These are phyloP conservation scores for Myocastor coypus DNA, from an alignment of 2,113 vertebrate species.

Conservation along the genomic window DNA sequence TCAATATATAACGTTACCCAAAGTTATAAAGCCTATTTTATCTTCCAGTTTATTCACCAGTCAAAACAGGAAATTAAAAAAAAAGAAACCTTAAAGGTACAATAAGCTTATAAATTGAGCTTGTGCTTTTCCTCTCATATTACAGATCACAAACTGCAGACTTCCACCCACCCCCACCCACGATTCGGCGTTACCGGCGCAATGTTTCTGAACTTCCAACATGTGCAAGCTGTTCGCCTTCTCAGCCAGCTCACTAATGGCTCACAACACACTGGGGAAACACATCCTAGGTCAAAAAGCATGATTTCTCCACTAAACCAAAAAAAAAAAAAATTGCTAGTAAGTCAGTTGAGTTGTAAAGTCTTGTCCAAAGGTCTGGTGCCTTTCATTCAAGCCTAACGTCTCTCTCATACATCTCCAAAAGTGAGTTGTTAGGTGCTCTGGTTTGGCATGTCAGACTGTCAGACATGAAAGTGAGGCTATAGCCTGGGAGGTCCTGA, in stretches of 20 bases:
- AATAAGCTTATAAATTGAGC: no score
- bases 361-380: no score
- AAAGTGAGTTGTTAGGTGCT: no score
- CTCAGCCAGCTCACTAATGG: not conserved
- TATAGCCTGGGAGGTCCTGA: no score
- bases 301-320: no score
- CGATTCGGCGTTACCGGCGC: not conserved
- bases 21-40: not conserved
- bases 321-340: no score
- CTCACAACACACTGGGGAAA: not conserved
- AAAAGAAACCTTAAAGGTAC: not conserved
- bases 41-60: not conserved
- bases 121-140: no score
- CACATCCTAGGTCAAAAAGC: not conserved
- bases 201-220: not conserved
- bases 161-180: not conserved
- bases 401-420: no score
- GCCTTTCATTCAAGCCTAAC: no score
- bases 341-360: no score
- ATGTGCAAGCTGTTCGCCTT: not conserved
- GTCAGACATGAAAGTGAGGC: no score
- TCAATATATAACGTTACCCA: not conserved
- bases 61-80: not conserved
- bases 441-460: no score
- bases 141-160: not conserved